Base-by-base conservation (phyloP, 1,140 invertebrate species). In the Drosophila erecta region DNA sequence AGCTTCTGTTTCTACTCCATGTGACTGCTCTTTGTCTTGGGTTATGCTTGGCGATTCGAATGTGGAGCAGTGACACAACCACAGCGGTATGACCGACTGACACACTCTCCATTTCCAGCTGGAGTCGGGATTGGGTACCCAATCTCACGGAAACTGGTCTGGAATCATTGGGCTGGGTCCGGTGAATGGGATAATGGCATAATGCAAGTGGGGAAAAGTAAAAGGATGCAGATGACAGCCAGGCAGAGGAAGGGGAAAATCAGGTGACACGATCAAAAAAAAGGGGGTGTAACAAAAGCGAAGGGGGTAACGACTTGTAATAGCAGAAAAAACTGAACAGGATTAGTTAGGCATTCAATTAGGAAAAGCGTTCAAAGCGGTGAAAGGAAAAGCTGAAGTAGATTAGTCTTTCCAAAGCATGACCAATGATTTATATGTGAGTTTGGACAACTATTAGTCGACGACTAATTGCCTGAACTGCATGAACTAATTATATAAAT, bases 51-150 rank as follows among this genome's bases (percentile, higher is more conserved):
- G 55, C 76, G 70, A 65, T 58, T 79, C 60, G 40, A 51, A 81
- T 77, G 65, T 81, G 54, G 76, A 59, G 71, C 70, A 62, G 61
- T 84, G 83, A 86, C 79, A 86, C 83, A 86, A 86, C 62, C 79
- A 85, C 78, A 87, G 81, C 61, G 60, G 64, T 61, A 53, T 85
- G 81, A 86, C 81, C 81, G 67, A 85, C 61, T 85, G 81, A 86
- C 81, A 86, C 73, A 85, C 66, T 86, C 70, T 40, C 53, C 51
- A 24, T 87, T 65, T 40, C 53, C 51, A 24, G 56, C 27, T 40
- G 46, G 40, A 57, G 49, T 62, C 46, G 50, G 6, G 5, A 43
- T 37, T 8, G 20, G 38, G 43, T 15, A 30, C 49, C 43, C 55
- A 53, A 61, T 37, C 40, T 61, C 27, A 33, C 22, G 27, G 46